Evolutionary conservation across 2,113 vertebrate genomes (phyloP).

Genomic region (Campylomormyrus numenius): DNA sequence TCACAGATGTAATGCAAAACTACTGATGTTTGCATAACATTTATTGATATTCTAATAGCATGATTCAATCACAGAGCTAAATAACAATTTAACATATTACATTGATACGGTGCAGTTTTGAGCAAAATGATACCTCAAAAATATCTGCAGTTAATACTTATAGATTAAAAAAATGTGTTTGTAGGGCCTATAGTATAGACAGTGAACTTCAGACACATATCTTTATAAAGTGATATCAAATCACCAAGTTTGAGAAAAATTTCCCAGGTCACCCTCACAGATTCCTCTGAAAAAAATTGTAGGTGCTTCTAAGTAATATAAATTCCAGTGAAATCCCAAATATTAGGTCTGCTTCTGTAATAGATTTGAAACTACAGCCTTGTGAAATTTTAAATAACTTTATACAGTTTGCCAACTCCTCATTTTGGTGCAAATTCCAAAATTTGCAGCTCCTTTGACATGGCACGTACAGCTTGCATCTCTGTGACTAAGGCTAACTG

Average conservation of each 20-base stretch:
- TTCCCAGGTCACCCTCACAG: neutral
- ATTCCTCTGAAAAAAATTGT: neutral
- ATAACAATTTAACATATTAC: neutral
- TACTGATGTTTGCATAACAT: neutral
- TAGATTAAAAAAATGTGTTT: neutral
- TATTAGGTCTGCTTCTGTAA: neutral
- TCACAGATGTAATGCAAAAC: neutral
- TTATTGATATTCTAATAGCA: neutral
- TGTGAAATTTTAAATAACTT: neutral
- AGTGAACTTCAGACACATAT: neutral
- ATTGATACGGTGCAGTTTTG: neutral
- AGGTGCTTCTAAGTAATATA: neutral
- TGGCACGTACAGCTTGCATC: neutral
- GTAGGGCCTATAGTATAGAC: neutral
- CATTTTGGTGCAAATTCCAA: neutral
- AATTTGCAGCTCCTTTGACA: neutral
- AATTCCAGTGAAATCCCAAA: neutral
- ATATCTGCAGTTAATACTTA: neutral
- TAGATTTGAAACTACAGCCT: neutral
- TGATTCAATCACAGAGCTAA: neutral
- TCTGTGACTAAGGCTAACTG: neutral
- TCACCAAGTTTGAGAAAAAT: neutral
- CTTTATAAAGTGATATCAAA: neutral
- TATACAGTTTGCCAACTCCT: neutral
- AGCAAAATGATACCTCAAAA: neutral